Base-by-base conservation (phyloP, 2,797 vertebrate species). In the Mareca penelope region DNA sequence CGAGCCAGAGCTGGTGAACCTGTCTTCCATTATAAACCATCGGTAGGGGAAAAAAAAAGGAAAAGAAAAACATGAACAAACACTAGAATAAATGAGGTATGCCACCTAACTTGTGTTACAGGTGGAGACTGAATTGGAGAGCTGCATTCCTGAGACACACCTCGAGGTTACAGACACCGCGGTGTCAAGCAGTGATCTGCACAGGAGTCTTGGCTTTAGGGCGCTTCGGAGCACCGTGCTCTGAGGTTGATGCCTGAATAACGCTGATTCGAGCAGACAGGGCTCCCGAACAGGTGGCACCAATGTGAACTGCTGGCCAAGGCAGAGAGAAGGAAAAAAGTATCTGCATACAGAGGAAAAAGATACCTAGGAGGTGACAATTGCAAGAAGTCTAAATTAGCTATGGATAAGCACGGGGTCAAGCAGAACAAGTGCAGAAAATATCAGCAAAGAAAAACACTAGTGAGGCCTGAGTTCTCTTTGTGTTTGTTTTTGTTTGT, bases 181-280 rank as follows among this genome's bases (percentile, higher is more conserved):
- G 1, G 53, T 67, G 89, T 46, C 71, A 53, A 24, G 7, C 12
- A 5, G n/a, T 12, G 87, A 88, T 65, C 39, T 26, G 22, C 37
- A 37, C 7, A 17, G 50, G 31, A 10, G n/a, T 37, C 21, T 22
- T 37, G 39, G 81, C 85, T 60, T n/a, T 5, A 4, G 72, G 39
- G 12, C 18, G 17, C 4, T 5, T 1, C 7, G n/a, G 3, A 72
- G 64, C 61, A 26, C 33, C 0, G 0, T 2, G 40, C 4, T 1
- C 22, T 1, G 4, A 61, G 65, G 84, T 44, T 31, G 39, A 68
- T 37, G 46, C 50, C 69, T 19, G 48, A 35, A 18, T 23, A 53
- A 26, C 8, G 0, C 44, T 67, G 72, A 91, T 39, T 0, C 9
- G 31, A 83, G n/a, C 33, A 71, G 87, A 72, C 84, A 64, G 21